Evolutionary conservation across 2,113 vertebrate genomes (phyloP).

Genomic region (Ictalurus punctatus): DNA sequence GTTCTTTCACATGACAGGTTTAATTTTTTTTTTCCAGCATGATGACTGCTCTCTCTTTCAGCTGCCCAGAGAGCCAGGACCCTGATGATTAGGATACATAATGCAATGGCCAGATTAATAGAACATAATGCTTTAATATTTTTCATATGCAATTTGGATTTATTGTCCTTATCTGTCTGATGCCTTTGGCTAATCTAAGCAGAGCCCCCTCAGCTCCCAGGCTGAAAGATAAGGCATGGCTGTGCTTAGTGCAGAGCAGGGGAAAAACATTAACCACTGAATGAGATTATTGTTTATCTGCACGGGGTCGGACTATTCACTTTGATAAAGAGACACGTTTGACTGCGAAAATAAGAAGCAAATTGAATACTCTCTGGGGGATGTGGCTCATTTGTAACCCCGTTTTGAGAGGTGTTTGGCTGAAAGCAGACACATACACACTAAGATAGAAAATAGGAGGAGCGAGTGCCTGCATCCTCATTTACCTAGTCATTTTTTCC

Average conservation of each 20-base stretch:
- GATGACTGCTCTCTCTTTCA: constrained; percentile 35
- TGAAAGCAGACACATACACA: constrained; percentile 35
- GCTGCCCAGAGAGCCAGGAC: neutral
- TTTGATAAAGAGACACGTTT: constrained; percentile 77
- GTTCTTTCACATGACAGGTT: neutral
- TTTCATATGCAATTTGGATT: constrained; percentile 94
- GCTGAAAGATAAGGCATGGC: constrained; percentile 82
- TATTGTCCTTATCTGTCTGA: constrained; percentile 88
- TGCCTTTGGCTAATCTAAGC: constrained; percentile 85
- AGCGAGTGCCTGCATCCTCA: constrained; percentile 27
- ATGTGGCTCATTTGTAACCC: constrained; percentile 65
- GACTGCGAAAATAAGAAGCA: constrained; percentile 78
- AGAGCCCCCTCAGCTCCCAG: constrained; percentile 83
- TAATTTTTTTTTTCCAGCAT: constrained; percentile 9
- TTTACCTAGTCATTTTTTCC: constrained; percentile 50
- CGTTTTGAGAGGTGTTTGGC: constrained; percentile 42
- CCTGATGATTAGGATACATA: constrained; percentile 81
- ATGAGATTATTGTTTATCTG: constrained; percentile 88
- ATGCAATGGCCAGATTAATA: constrained; percentile 91
- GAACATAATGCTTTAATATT: constrained; percentile 93
- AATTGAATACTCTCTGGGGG: constrained; percentile 75
- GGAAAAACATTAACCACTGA: constrained; percentile 84
- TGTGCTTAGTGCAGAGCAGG: constrained; percentile 83
- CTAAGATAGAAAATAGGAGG: constrained; percentile 21
- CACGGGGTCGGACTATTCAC: constrained; percentile 60